A percentile compares a stretch with the other conserved stretches of the same genome.
Evolutionary conservation across 2,888 invertebrate species (phyloP).

Genomic region (Sminthurinus aureus): DNA sequence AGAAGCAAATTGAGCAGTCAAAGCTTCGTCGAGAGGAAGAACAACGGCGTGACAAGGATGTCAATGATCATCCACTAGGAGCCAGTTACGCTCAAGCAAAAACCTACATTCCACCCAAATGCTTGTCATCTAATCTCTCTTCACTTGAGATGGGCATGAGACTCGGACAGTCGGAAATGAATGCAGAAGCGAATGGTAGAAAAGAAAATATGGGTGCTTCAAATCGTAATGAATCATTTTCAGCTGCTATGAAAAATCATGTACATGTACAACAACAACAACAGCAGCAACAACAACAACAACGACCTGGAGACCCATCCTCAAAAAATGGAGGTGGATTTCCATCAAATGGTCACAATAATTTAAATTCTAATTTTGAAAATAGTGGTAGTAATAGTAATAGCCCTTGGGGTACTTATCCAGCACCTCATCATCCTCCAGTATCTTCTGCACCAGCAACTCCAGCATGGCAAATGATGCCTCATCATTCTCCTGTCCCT

Average conservation of each 20-base stretch:
- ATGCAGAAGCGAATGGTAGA: background rate
- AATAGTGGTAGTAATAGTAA: background rate
- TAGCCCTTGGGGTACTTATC: background rate
- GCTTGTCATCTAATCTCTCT: slow-evolving; percentile 18
- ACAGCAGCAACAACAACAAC: background rate
- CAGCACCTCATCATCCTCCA: background rate
- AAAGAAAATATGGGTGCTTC: background rate
- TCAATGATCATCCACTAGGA: slow-evolving; percentile 49
- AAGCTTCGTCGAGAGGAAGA: slow-evolving; percentile 46
- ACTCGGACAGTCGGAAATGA: background rate
- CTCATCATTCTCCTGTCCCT: background rate
- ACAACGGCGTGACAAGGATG: slow-evolving; percentile 41
- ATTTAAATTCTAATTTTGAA: background rate
- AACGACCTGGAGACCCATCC: background rate
- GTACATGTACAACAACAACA: background rate
- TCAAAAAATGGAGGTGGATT: background rate
- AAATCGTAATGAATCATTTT: background rate
- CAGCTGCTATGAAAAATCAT: background rate
- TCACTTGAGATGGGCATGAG: slow-evolving; percentile 27
- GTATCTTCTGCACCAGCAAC: background rate
- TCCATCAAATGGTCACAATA: background rate
- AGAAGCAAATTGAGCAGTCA: slow-evolving; percentile 51
- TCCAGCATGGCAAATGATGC: background rate
- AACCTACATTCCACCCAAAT: slow-evolving; percentile 31
- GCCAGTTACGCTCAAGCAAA: slow-evolving; percentile 30